Evolutionary conservation across 2,113 vertebrate genomes (phyloP), one percentile per base, ranked within the genome.

Genomic region (Oxygymnocypris stewartii): DNA sequence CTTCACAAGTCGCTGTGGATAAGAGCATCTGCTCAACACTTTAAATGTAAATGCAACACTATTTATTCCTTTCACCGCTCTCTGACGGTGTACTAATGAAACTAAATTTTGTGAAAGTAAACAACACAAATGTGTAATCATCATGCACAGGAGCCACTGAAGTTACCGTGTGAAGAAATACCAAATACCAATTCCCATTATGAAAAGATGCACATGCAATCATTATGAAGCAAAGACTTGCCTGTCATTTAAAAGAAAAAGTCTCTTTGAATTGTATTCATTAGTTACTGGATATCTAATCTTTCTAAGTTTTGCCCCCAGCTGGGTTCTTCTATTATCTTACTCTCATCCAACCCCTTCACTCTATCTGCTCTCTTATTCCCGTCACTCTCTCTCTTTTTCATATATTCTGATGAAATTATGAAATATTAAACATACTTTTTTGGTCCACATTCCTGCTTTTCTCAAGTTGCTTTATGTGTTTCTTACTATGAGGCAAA

Each of bases 341-440:
- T 7, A 47, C 51, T 42, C 35, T 44, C 47, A 40, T 63, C 35
- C 83, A 82, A 69, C 25, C 44, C 12, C 28, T 82, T 71, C 18
- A 54, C 81, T 82, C 42, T 71, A 23, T 49, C 63, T 59, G 31
- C 69, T 42, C 67, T 54, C 42, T 28, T 14, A 37, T 20, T 49
- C 79, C 51, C 37, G 42, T 63, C 59, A 28, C 37, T 69, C 54
- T 25, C 23, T 47, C 80, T 47, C 59, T 63, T n/a, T 84, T 74
- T 84, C 82, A 84, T 84, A 84, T 74, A 74, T 84, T 69, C 69
- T 84, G 82, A 84, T 84, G 69, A 74, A 74, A 84, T 74, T 37
- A 71, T 83, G 11, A 83, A 83, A 83, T 71, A 83, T 83, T 83
- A 71, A 71, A 71, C 65, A 82, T 42, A 82, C 76, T 37, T 83